Base-by-base conservation (phyloP, 2,113 vertebrate species). In the Lophotis ruficrista region DNA sequence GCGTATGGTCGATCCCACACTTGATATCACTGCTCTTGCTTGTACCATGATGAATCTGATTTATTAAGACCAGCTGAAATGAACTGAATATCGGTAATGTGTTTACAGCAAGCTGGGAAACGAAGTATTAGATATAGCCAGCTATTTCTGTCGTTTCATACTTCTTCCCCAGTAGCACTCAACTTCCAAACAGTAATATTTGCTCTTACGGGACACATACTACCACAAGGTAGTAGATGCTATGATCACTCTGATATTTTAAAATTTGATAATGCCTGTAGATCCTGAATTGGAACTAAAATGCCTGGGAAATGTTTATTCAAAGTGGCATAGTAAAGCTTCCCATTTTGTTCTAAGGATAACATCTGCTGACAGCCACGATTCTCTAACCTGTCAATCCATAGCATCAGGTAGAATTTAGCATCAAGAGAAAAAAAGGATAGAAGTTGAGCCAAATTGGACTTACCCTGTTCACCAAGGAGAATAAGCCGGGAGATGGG, bases 381-480 rank as follows among this genome's bases (percentile, higher is more conserved):
- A 8, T 8, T 57, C 31, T 41, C 25, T 4, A 21, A 45, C 14
- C 41, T 58, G 6, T 13, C 24, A 6, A 19, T 37, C 43, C 20
- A 9, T 11, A 57, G 12, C 8, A 43, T 41, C 17, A 23, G 4
- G 1, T 8, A 14, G 8, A 83, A 51, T 30, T 53, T 30, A 71
- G 4, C 18, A 47, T 31, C 35, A 28, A n/a, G 3, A 33, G 21
- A 28, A 30, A 31, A 53, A 31, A 41, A 64, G 10, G 20, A 48
- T 2, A 9, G 15, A 79, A 14, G 8, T 27, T 64, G 4, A 89
- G 24, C 8, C 12, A n/a, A 50, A 61, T 79, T 0, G 0, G 11
- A 68, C 91, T 95, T 77, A 96, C 91, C 88, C 1, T 35, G 31
- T 45, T 83, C 72, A 83, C 68, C 31, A 4, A 31, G 66, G 25